These are phyloP conservation scores for Boleophthalmus pectinirostris DNA, from an alignment of 2,113 vertebrate genomes.

Conservation along the genomic window DNA sequence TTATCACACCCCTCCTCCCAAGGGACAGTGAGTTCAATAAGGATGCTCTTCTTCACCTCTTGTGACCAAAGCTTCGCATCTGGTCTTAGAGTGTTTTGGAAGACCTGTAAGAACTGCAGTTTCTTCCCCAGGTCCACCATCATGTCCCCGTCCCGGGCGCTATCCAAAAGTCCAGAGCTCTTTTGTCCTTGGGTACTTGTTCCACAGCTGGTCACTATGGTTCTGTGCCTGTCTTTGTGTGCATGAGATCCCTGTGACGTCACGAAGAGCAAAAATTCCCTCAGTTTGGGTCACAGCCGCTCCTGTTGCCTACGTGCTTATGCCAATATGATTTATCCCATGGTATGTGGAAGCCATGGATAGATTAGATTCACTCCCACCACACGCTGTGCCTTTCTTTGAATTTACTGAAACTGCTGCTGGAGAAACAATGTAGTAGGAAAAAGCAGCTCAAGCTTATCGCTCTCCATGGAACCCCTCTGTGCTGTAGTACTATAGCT, in stretches of 20 bases:
- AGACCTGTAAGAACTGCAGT: background rate
- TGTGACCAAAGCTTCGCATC: background rate
- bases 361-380: background rate
- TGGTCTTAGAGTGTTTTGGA: background rate
- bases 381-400: background rate
- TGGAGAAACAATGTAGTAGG: background rate
- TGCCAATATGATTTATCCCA: background rate
- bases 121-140: background rate
- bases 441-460: background rate
- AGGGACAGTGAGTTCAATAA: background rate
- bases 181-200: background rate
- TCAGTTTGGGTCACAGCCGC: too few relatives aligned
- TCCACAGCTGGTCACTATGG: too few relatives aligned
- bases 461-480: background rate
- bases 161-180: background rate
- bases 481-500: background rate
- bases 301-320: too few relatives aligned
- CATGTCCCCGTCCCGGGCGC: background rate
- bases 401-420: background rate
- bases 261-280: too few relatives aligned
- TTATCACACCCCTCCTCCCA: background rate
- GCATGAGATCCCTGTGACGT: too few relatives aligned
- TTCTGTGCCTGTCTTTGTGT: too few relatives aligned
- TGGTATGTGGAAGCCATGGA: background rate
- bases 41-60: background rate